Percentiles rank a stretch among this genome's conserved stretches.
phyloP scores from a whole-genome alignment of 2,888 invertebrate species.

The Drosophila aldrichi region DNA sequence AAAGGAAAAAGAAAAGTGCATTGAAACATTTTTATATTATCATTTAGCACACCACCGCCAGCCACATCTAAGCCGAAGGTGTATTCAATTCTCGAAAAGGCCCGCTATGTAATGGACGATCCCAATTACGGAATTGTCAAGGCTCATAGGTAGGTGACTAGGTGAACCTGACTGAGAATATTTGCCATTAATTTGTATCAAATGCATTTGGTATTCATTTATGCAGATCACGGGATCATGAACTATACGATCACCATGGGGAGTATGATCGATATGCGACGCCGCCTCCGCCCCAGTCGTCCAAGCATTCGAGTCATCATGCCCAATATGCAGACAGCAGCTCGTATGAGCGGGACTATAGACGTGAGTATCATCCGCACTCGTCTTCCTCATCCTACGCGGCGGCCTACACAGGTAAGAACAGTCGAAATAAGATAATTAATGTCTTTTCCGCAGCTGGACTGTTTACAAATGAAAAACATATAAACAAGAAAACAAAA shows the following conservation, averaged over 20 bases:
- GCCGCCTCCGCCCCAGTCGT: slow-evolving; percentile 82
- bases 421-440: slow-evolving; percentile 30
- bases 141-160: slow-evolving; percentile 77
- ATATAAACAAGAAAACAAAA: slow-evolving; percentile 26
- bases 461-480: slow-evolving; percentile 46
- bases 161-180: not conserved
- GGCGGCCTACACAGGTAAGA: slow-evolving; percentile 83
- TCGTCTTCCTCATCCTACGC: slow-evolving; percentile 83
- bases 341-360: slow-evolving; percentile 84
- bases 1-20: not conserved
- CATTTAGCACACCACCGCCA: slow-evolving; percentile 82
- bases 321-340: slow-evolving; percentile 81
- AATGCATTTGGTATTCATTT: not conserved
- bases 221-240: slow-evolving; percentile 83
- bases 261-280: slow-evolving; percentile 84
- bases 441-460: slow-evolving; percentile 66
- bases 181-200: not conserved
- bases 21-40: slow-evolving; percentile 2
- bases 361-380: slow-evolving; percentile 84
- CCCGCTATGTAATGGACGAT: slow-evolving; percentile 92
- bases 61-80: slow-evolving; percentile 90
- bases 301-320: slow-evolving; percentile 83
- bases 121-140: slow-evolving; percentile 87
- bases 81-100: slow-evolving; percentile 92
- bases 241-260: slow-evolving; percentile 83